Evolutionary conservation across 2,797 vertebrate genomes (phyloP).

Genomic region (Valencia hispanica): DNA sequence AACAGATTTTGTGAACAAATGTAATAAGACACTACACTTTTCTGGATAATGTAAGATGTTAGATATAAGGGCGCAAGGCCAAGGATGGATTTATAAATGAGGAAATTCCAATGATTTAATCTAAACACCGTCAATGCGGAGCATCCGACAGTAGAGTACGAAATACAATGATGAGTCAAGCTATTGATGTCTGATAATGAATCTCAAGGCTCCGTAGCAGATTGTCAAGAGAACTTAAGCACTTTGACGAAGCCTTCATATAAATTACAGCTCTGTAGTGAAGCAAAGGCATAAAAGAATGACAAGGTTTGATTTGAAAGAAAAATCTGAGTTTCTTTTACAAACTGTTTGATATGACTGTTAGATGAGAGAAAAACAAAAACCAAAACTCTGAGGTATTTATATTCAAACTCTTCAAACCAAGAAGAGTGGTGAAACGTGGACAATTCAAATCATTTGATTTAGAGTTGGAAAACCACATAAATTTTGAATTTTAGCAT

Average conservation of each 20-base stretch:
- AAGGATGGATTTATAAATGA: neutral
- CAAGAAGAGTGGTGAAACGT: neutral
- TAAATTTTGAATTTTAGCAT: neutral
- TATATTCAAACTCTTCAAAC: neutral
- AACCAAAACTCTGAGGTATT: neutral
- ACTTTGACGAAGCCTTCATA: neutral
- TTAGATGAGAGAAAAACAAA: neutral
- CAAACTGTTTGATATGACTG: neutral
- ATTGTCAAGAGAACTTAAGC: neutral
- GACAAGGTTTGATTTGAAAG: neutral
- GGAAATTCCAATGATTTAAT: neutral
- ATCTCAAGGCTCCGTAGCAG: neutral
- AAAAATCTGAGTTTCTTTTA: neutral
- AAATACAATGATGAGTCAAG: neutral
- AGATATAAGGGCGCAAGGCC: neutral
- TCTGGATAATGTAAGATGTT: neutral
- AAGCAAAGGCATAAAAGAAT: neutral
- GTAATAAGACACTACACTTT: too few species aligned
- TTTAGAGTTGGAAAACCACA: neutral
- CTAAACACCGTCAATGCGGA: neutral
- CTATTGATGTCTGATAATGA: neutral
- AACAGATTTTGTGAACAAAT: neutral
- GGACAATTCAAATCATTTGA: neutral
- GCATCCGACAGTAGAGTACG: neutral
- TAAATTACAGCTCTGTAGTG: neutral